phyloP scores from a whole-genome alignment of 2,113 vertebrate genomes.

The Larimichthys crocea region DNA sequence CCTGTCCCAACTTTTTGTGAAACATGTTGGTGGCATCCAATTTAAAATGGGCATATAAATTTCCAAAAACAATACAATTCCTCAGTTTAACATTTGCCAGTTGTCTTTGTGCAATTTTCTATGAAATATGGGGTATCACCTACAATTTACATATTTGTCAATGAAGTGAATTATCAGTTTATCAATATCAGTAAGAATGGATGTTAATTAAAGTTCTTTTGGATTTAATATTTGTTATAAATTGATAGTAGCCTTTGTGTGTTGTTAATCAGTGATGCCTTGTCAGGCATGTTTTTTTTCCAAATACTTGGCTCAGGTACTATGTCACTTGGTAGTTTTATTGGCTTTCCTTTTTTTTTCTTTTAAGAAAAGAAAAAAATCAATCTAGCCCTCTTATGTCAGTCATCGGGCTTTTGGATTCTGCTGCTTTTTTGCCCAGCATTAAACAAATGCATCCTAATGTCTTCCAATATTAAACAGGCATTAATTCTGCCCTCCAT shows the following conservation, averaged over 20 bases:
- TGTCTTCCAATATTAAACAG: conserved; percentile 64
- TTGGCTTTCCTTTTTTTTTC: background rate
- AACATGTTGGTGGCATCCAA: too few relatives aligned
- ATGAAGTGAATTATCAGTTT: too few relatives aligned
- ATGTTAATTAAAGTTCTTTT: background rate
- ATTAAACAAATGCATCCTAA: conserved; percentile 49
- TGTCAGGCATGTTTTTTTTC: background rate
- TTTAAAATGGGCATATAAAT: too few relatives aligned
- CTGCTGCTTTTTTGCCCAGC: background rate
- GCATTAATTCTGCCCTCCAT: conserved; percentile 65
- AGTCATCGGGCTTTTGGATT: conserved; percentile 3
- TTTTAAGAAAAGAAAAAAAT: background rate
- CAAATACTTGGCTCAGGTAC: background rate
- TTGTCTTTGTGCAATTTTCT: too few relatives aligned
- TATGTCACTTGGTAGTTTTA: background rate
- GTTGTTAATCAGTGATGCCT: background rate
- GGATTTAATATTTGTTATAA: background rate
- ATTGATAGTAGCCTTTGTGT: background rate
- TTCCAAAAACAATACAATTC: too few relatives aligned
- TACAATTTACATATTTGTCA: too few relatives aligned
- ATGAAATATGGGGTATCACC: too few relatives aligned
- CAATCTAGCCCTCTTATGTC: background rate
- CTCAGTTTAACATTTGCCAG: too few relatives aligned
- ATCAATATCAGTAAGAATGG: background rate
- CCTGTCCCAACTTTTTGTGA: too few relatives aligned